Percentiles rank a stretch among this genome's conserved stretches.
phyloP scores from a whole-genome alignment of 2,797 vertebrate genomes.

The Anomalospiza imberbis region DNA sequence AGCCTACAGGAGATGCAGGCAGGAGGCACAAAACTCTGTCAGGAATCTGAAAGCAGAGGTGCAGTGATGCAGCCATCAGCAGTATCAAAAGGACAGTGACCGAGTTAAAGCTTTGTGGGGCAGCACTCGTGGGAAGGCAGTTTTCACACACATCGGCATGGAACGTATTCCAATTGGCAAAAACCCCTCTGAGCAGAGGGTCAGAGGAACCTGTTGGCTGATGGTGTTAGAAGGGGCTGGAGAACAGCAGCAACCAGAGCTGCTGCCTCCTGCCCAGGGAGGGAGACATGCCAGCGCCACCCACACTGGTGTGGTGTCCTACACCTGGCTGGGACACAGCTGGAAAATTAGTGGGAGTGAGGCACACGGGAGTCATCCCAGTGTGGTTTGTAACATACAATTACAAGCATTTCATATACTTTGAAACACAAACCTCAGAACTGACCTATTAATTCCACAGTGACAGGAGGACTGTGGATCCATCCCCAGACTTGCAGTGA shows the following conservation, averaged over 20 bases:
- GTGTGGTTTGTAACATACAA: not conserved
- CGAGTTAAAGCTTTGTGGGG: rapidly evolving
- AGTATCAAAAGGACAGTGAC: rapidly evolving
- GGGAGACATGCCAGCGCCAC: not conserved
- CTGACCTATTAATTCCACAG: not conserved
- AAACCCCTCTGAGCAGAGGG: not conserved
- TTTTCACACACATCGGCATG: not conserved
- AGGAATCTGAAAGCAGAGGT: not conserved
- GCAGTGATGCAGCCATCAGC: not conserved
- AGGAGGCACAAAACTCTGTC: not conserved
- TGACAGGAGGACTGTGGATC: not conserved
- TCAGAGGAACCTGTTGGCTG: not conserved
- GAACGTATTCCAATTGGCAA: rapidly evolving
- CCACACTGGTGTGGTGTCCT: not conserved
- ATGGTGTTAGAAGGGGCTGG: not conserved
- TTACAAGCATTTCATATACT: not conserved
- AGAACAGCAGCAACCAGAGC: not conserved
- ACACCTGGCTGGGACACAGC: not conserved
- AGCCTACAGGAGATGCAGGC: not conserved
- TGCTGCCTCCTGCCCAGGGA: not conserved
- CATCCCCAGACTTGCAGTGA: not conserved
- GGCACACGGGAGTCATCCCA: not conserved
- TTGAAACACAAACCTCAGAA: not conserved
- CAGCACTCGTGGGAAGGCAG: not conserved
- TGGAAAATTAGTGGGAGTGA: not conserved